Percentiles rank a stretch among this genome's conserved stretches.
These are phyloP conservation scores for Scaeva pyrastri DNA, from an alignment of 2,888 invertebrate genomes.

Conservation along the genomic window DNA sequence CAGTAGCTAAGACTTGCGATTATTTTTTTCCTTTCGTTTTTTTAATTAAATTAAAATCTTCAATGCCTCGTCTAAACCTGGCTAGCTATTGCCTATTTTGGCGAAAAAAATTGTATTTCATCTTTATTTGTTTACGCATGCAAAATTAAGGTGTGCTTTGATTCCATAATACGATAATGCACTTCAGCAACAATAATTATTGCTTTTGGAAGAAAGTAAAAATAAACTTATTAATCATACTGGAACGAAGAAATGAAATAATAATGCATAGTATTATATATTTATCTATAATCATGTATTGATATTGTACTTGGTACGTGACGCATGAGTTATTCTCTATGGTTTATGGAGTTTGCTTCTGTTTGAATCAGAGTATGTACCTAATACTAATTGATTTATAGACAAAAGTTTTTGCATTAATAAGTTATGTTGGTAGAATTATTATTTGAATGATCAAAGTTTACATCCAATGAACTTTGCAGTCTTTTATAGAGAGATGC, in stretches of 20 bases:
- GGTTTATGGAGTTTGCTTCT: conserved; percentile 1
- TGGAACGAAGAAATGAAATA: conserved; percentile 30
- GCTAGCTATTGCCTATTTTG: neutral
- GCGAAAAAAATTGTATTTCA: neutral
- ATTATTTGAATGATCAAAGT: neutral
- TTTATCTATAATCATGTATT: neutral
- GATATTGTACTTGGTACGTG: conserved; percentile 22
- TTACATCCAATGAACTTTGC: neutral
- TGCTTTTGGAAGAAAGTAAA: conserved; percentile 35
- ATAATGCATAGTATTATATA: neutral
- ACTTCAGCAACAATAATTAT: neutral
- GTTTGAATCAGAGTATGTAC: neutral
- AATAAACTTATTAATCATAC: conserved; percentile 28
- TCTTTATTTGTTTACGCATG: neutral
- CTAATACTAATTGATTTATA: conserved; percentile 4
- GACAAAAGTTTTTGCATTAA: conserved; percentile 11
- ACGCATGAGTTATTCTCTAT: conserved; percentile 22
- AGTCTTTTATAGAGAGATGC: too few relatives aligned
- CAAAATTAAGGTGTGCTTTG: conserved; percentile 25
- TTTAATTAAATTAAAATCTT: neutral
- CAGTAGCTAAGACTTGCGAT: neutral
- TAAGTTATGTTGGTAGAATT: neutral
- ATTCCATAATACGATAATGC: conserved; percentile 17
- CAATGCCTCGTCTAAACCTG: neutral
- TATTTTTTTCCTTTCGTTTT: neutral